phyloP scores from a whole-genome alignment of 2,888 invertebrate species.

The Nesidiocoris tenuis region DNA sequence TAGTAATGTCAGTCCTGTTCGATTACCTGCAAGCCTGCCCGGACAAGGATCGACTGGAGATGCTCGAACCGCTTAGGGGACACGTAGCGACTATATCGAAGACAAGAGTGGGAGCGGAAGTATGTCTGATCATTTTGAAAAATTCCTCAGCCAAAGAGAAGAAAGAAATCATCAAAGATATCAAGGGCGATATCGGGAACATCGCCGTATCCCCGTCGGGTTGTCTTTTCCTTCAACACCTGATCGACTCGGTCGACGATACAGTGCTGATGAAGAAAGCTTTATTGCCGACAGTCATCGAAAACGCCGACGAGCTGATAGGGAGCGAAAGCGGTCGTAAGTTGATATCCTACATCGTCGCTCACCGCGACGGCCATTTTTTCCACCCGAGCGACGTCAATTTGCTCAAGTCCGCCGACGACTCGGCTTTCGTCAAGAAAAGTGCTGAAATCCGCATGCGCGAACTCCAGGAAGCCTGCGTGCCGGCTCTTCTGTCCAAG shows the following conservation, averaged over 20 bases:
- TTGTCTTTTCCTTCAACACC: conserved; percentile 74
- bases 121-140: conserved; percentile 84
- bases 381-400: conserved; percentile 80
- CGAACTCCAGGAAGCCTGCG: conserved; percentile 60
- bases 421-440: conserved; percentile 49
- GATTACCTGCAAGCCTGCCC: conserved; percentile 78
- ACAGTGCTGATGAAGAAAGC: conserved; percentile 86
- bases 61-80: conserved; percentile 54
- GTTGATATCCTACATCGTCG: conserved; percentile 83
- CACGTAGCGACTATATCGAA: conserved; percentile 55
- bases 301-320: conserved; percentile 67
- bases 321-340: conserved; percentile 79
- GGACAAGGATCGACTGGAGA: conserved; percentile 67
- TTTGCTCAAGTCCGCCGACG: conserved; percentile 72
- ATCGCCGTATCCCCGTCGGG: conserved; percentile 85
- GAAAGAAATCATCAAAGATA: conserved; percentile 75
- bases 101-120: conserved; percentile 77
- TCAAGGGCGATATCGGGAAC: conserved; percentile 80
- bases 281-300: conserved; percentile 68
- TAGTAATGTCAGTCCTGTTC: conserved; percentile 52
- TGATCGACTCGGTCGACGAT: conserved; percentile 89
- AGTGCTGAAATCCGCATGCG: conserved; percentile 35
- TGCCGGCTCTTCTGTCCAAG: conserved; percentile 61
- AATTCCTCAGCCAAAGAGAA: conserved; percentile 75
- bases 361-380: conserved; percentile 73